Evolutionary conservation across 2,888 invertebrate genomes (phyloP).

Genomic region (Drosophila histrio): DNA sequence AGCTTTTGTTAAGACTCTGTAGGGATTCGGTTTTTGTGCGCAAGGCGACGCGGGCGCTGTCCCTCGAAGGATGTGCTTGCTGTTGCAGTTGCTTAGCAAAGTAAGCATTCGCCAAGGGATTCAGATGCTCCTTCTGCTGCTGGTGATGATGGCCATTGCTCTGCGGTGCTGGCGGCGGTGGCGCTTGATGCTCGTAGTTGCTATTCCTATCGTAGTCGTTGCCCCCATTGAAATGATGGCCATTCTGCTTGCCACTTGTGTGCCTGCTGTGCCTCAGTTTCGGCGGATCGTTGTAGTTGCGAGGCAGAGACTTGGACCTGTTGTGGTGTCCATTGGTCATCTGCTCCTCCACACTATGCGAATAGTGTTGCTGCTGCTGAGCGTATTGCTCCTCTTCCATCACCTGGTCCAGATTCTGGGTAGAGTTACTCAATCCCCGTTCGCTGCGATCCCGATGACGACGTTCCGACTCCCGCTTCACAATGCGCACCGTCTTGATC

Average conservation of each 20-base stretch:
- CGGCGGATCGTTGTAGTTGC: conserved; percentile 83
- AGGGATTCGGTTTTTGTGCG: conserved; percentile 83
- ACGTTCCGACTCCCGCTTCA: conserved; percentile 95
- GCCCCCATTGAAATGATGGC: conserved; percentile 56
- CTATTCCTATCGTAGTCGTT: conserved; percentile 81
- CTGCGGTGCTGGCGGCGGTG: conserved; percentile 70
- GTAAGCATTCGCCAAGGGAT: conserved; percentile 81
- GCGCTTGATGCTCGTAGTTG: conserved; percentile 77
- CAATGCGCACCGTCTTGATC: conserved; percentile 96
- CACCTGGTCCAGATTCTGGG: conserved; percentile 84
- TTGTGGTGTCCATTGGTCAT: conserved; percentile 78
- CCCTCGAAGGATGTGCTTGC: conserved; percentile 68
- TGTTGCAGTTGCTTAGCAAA: conserved; percentile 81
- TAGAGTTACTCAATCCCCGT: conserved; percentile 85
- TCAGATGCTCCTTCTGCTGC: conserved; percentile 70
- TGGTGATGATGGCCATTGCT: conserved; percentile 74
- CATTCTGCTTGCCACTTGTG: conserved; percentile 63
- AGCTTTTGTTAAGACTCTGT: conserved; percentile 83
- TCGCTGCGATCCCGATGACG: conserved; percentile 92
- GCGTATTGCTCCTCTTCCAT: conserved; percentile 83
- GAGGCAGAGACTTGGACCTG: conserved; percentile 86
- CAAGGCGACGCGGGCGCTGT: conserved; percentile 75
- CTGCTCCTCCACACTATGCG: conserved; percentile 75
- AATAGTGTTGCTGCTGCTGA: conserved; percentile 55
- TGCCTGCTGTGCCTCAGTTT: conserved; percentile 71